Conservation (phyloP, 2,113 vertebrate genomes). For the Hemiscyllium ocellatum region DNA sequence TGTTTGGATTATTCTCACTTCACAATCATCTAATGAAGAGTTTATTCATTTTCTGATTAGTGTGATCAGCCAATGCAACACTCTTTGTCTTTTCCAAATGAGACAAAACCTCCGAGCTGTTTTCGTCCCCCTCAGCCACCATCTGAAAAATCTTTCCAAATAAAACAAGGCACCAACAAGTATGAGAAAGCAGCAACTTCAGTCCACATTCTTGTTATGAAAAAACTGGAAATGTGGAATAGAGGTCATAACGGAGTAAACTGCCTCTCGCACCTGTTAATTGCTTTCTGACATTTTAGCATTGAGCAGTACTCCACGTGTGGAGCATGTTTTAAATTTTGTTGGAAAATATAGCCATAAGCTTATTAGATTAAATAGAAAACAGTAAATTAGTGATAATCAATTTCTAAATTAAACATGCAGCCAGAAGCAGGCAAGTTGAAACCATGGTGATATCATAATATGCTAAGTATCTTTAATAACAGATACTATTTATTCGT, state of each 20-base stretch:
- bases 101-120: background rate
- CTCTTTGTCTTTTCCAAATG: background rate
- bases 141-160: background rate
- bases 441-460: background rate
- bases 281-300: background rate
- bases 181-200: background rate
- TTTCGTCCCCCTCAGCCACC: background rate
- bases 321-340: background rate
- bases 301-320: background rate
- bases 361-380: background rate
- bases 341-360: background rate
- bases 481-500: background rate
- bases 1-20: background rate
- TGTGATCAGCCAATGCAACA: background rate
- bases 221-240: background rate
- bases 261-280: background rate
- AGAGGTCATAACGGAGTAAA: background rate
- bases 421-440: background rate
- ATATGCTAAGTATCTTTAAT: background rate
- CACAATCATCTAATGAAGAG: background rate
- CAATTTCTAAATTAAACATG: background rate
- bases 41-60: background rate
- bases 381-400: background rate
- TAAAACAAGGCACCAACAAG: background rate
- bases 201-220: background rate